phyloP scores from a whole-genome alignment of 2,113 vertebrate genomes.

The Dasyurus viverrinus region DNA sequence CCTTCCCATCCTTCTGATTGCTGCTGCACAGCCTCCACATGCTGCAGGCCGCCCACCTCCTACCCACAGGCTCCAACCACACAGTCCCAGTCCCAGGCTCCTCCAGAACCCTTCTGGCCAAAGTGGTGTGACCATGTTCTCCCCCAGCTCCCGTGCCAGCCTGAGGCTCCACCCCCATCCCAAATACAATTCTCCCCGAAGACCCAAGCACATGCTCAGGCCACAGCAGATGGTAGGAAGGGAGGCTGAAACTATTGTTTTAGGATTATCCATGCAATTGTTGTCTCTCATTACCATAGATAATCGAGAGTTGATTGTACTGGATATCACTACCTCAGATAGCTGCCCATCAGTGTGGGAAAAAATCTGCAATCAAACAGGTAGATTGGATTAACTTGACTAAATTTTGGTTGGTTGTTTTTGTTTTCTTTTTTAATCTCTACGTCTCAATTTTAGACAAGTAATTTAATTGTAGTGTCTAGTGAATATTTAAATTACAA shows the following conservation, averaged over 20 bases:
- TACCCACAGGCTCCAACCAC: not conserved
- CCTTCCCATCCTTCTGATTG: slow-evolving; percentile 16
- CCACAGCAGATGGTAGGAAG: slow-evolving; percentile 40
- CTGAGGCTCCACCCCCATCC: slow-evolving; percentile 29
- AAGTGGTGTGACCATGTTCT: not conserved
- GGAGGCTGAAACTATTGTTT: slow-evolving; percentile 36
- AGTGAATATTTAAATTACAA: slow-evolving; percentile 46
- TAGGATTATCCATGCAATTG: slow-evolving; percentile 36
- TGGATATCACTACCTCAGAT: slow-evolving; percentile 51
- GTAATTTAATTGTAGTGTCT: slow-evolving; percentile 48
- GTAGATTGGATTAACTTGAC: slow-evolving; percentile 49
- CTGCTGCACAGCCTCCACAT: slow-evolving; percentile 41
- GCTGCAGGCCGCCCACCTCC: not conserved
- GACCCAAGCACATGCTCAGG: slow-evolving; percentile 50
- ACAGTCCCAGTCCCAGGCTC: slow-evolving; percentile 35
- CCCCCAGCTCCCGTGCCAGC: slow-evolving; percentile 35
- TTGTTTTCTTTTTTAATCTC: slow-evolving; percentile 4
- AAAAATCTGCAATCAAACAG: slow-evolving; percentile 52
- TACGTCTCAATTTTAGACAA: slow-evolving; percentile 6
- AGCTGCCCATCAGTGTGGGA: slow-evolving; percentile 31
- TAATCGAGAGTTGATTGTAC: slow-evolving; percentile 34
- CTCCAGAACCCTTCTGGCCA: not conserved
- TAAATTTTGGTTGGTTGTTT: slow-evolving; percentile 4
- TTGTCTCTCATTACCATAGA: slow-evolving; percentile 46
- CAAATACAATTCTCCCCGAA: slow-evolving; percentile 34